These are phyloP conservation scores for Mesaphorura yosii DNA, from an alignment of 1,140 invertebrate species.

Conservation along the genomic window DNA sequence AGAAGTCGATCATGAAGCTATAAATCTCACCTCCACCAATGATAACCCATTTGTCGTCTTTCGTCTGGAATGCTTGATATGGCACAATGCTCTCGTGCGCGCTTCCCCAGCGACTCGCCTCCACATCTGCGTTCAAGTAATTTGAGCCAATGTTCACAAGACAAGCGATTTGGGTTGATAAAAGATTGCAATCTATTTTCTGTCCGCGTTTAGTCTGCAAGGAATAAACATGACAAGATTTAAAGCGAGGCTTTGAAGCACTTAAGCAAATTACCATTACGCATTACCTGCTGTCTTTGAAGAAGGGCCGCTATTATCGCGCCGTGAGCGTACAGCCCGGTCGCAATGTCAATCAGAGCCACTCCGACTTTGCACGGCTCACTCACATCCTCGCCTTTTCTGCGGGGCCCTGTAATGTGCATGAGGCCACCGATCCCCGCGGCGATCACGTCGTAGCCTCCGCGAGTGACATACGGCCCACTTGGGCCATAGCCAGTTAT, in stretches of 20 bases:
- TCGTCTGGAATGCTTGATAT: constrained; percentile 74
- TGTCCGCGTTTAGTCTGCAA: constrained; percentile 63
- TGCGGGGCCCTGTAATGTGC: constrained; percentile 69
- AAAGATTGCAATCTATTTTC: constrained; percentile 85
- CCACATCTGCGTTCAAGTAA: constrained; percentile 70
- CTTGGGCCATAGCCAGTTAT: constrained; percentile 79
- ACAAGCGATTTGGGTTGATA: constrained; percentile 78
- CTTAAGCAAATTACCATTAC: constrained; percentile 1
- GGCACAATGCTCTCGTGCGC: constrained; percentile 90
- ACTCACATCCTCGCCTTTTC: no score
- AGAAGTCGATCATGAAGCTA: background rate
- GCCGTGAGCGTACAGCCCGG: constrained; percentile 88
- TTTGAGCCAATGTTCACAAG: constrained; percentile 82
- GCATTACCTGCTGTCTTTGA: constrained; percentile 16
- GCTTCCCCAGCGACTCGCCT: constrained; percentile 65
- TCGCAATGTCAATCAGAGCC: constrained; percentile 82
- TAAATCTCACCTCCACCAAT: constrained; percentile 49
- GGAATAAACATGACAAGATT: background rate
- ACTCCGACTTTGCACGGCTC: constrained; percentile 85
- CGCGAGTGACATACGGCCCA: constrained; percentile 71
- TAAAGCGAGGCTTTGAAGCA: background rate
- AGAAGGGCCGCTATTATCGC: constrained; percentile 73
- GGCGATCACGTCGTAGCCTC: constrained; percentile 84
- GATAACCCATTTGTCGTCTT: constrained; percentile 57
- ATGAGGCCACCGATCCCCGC: constrained; percentile 81